Conservation (phyloP, 2,797 vertebrate species). For the Buphagus erythrorhynchus region DNA sequence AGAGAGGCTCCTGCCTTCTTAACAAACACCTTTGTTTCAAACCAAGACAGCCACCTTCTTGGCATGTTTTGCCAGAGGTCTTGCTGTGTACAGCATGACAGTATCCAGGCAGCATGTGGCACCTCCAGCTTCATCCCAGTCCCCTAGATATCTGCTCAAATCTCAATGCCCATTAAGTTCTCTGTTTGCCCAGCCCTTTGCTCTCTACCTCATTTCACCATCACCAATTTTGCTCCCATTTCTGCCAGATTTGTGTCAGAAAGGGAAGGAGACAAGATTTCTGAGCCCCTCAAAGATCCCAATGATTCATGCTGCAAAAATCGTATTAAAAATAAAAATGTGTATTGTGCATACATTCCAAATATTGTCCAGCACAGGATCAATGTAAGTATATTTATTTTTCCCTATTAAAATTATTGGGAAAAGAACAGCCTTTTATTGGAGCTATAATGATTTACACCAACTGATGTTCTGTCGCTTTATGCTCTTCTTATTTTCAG, state of each 20-base stretch:
- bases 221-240: not conserved
- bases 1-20: too few species aligned
- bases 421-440: not conserved
- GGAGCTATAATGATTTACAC: not conserved
- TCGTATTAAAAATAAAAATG: not conserved
- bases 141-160: not conserved
- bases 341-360: not conserved
- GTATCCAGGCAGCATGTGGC: not conserved
- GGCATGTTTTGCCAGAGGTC: not conserved
- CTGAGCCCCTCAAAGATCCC: not conserved
- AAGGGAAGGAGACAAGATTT: not conserved
- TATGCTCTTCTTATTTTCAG: slow-evolving; percentile 58
- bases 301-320: not conserved
- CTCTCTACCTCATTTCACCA: not conserved
- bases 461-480: slow-evolving; percentile 3
- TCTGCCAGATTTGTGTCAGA: not conserved
- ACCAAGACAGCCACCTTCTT: not conserved
- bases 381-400: not conserved
- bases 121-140: not conserved
- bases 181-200: not conserved
- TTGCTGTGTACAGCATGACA: fast-evolving
- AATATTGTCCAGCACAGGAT: not conserved
- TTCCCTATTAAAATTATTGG: slow-evolving; percentile 1
- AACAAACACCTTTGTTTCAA: too few species aligned
- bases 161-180: not conserved